Evolutionary conservation across 1,140 invertebrate genomes (phyloP).

Genomic region (Brachionus rotundiformis): DNA sequence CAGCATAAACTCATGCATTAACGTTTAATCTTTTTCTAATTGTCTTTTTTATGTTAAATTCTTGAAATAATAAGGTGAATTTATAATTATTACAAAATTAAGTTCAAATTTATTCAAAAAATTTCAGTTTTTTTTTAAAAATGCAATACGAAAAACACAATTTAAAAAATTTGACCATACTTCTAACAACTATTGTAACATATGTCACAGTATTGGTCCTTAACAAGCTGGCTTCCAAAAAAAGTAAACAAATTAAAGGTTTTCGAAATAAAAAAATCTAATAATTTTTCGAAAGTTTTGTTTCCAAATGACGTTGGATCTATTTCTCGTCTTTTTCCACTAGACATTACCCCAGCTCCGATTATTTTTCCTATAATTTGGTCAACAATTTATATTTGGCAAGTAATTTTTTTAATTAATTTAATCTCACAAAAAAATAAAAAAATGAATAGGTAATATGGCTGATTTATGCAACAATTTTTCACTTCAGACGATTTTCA

Average conservation of each 20-base stretch:
- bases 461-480: conserved; percentile 57
- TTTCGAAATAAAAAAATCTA: too few relatives aligned
- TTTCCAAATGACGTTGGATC: conserved; percentile 28
- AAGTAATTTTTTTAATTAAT: background rate
- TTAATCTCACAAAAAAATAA: background rate
- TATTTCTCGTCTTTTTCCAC: background rate
- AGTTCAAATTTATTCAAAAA: background rate
- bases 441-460: conserved; percentile 56
- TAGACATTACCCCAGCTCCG: conserved; percentile 21
- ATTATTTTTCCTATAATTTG: conserved; percentile 14
- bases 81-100: background rate
- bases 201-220: background rate
- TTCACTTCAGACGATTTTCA: conserved; percentile 54
- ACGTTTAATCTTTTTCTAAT: background rate
- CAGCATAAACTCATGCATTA: background rate
- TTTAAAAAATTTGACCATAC: background rate
- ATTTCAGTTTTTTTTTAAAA: background rate
- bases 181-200: background rate
- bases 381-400: conserved; percentile 28
- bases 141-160: conserved; percentile 10
- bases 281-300: too few relatives aligned
- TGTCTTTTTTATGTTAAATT: conserved; percentile 12
- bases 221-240: conserved; percentile 11
- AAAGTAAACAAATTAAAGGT: too few relatives aligned
- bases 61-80: background rate